Conservation (phyloP, 2,888 invertebrate species). For the Drosophila paucipuncta region DNA sequence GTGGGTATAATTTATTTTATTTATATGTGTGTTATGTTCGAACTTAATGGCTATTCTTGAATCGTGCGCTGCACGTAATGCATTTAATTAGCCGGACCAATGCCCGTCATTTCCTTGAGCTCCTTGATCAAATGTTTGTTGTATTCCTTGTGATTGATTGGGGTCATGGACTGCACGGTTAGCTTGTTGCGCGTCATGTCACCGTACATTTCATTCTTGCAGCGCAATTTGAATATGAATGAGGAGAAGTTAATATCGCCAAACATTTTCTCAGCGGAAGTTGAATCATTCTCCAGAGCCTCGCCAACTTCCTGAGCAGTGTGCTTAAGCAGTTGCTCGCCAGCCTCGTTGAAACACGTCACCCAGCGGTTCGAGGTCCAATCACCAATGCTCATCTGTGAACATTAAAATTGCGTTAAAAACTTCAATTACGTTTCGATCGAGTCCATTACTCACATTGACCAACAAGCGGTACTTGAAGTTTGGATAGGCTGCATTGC, state of each 20-base stretch:
- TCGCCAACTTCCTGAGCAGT: conserved; percentile 92
- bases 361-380: conserved; percentile 95
- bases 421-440: background rate
- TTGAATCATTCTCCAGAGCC: conserved; percentile 89
- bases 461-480: conserved; percentile 94
- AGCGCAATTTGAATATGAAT: conserved; percentile 93
- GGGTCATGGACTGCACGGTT: conserved; percentile 89
- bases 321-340: conserved; percentile 91
- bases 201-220: conserved; percentile 96
- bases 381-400: conserved; percentile 93
- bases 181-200: conserved; percentile 89
- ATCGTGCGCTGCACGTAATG: conserved; percentile 45
- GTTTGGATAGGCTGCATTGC: conserved; percentile 92
- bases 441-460: conserved; percentile 87
- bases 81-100: conserved; percentile 82
- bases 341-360: conserved; percentile 94
- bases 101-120: conserved; percentile 88
- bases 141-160: conserved; percentile 92
- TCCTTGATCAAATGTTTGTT: conserved; percentile 90
- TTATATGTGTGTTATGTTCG: conserved; percentile 15
- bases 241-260: conserved; percentile 91
- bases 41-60: conserved; percentile 18
- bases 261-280: conserved; percentile 89
- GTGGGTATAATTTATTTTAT: conserved; percentile 20
- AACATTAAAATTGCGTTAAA: background rate